Base-by-base conservation (phyloP, 2,797 vertebrate species). In the Enteromius mattozi region DNA sequence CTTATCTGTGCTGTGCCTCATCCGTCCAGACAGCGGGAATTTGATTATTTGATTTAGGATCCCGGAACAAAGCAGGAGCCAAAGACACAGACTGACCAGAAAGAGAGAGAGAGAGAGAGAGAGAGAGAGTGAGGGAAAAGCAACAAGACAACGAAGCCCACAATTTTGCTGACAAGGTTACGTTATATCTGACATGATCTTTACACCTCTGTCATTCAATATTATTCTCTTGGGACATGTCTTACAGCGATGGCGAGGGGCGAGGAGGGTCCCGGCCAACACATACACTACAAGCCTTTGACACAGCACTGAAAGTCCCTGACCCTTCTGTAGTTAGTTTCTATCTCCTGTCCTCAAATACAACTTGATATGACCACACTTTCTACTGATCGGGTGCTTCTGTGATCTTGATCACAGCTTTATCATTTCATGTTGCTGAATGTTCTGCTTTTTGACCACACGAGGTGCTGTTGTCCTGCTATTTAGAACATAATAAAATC, bases 61-160 rank as follows among this genome's bases (percentile, higher is more conserved):
- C 30, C 17, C 1, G 13, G 35, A 59, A 82, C 54, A 79, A 8
- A 85, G 45, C 61, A 66, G 49, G 30, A 19, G 10, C 42, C 8
- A 42, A 66, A 80, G 77, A 78, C 56, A 65, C 24, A 45, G 40
- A 21, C 59, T 65, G 76, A 78, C 16, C 14, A 54, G 21, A 14
- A 33, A 74, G 40, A 30, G 37, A 63, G 72, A 71, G 13, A 75
- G 27, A 49, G 49, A 14, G 30, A 69, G 7, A 13, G 42, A 72
- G 51, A 30, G 35, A 61, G 61, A 61, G 33, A 76, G 24, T 66
- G 33, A 37, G 49, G 5, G 59, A 77, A 74, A 33, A 24, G 85
- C 88, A 86, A 71, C 82, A 78, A 85, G 90, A 89, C 83, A 92
- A 70, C 51, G 68, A 40, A 30, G 49, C 37, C 56, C 30, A 37